Base-by-base conservation (phyloP, 2,113 vertebrate genomes). In the Cynopterus brachyotis region DNA sequence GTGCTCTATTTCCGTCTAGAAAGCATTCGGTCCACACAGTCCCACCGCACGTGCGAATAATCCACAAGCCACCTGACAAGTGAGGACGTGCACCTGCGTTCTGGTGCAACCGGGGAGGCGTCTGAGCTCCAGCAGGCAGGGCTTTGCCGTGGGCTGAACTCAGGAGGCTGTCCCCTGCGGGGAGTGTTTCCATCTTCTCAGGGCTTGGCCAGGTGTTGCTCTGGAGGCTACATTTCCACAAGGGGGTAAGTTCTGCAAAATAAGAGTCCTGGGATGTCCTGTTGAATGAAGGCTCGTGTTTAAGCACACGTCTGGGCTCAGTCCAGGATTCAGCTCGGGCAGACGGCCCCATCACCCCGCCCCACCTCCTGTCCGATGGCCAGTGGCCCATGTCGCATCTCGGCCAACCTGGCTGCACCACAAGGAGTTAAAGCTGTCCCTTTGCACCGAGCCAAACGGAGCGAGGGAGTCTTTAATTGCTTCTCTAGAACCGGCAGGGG, bases 21-120 rank as follows among this genome's bases (percentile, higher is more conserved):
- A 64, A 97, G 87, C 66, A 15, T 93, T 96, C 85, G 24, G 80
- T 93, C 86, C 83, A 96, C 1, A 10, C 10, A 83, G 30, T 97
- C 94, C 91, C 92, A 96, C 75, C 92, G 84, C 85, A 94, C 97
- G 96, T 75, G 70, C 93, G 98, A 97, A 97, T 96, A 97, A 95
- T 85, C 79, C 85, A 91, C 91, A 97, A 98, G 97, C 95, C 96
- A 66, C 85, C 94, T 47, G 89, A 93, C 76, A 96, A 98, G 96
- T 81, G 50, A 98, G 72, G 89, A 95, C 94, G 88, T 3, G 96
- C 82, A 95, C 57, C 1, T 2, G 92, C 82, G 97, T 97, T 94
- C 66, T 1, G 1, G 59, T 92, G 60, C 62, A 3, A 91, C 59
- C 84, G 70, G 84, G 92, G 96, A 97, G 91, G 35, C n/a, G 81